Base-by-base conservation (phyloP, 2,888 invertebrate species). In the Idaea aversata region DNA sequence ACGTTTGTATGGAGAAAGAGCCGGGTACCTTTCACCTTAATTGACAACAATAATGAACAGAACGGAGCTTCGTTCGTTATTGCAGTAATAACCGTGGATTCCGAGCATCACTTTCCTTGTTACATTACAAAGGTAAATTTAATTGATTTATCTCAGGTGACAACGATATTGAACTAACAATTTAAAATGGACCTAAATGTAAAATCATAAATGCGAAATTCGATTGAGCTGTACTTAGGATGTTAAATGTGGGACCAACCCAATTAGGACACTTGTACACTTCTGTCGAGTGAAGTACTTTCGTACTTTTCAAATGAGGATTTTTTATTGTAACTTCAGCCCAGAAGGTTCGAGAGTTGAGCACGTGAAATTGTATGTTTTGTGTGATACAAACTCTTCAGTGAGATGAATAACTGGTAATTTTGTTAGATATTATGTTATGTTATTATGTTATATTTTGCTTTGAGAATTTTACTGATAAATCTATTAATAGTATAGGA, bases 251-350 rank as follows among this genome's bases (percentile, higher is more conserved):
- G 73, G 74, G 74, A 76, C 71, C 71, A 77, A 79, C 77, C 75
- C 80, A 84, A 84, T 83, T 84, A 82, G 79, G 80, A 77, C 77
- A 81, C 77, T 84, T 79, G 78, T 75, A 76, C 75, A 7, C 47
- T 47, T 47, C 72, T 71, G 74, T 75, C 74, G 72, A 13, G 47
- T 69, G 70, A 76, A 77, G 76, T 75, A 76, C 66, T 62, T 64
- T 72, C 72, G 67, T 74, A 73, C 75, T 73, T 75, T 71, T 77
- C 34, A 73, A 73, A 68, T 72, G 61, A 65, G 67, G 72, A 74
- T 73, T 75, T 75, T 76, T 65, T 66, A 65, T 66, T 61, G 60
- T 57, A 34, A 34, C 34, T 34, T 34, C 61, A 60, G 36, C 25
- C 63, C 61, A 63, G 58, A 64, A 63, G 67, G 62, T 65, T 36